Conservation (phyloP, 2,888 invertebrate genomes). For the Melitaea athalia region DNA sequence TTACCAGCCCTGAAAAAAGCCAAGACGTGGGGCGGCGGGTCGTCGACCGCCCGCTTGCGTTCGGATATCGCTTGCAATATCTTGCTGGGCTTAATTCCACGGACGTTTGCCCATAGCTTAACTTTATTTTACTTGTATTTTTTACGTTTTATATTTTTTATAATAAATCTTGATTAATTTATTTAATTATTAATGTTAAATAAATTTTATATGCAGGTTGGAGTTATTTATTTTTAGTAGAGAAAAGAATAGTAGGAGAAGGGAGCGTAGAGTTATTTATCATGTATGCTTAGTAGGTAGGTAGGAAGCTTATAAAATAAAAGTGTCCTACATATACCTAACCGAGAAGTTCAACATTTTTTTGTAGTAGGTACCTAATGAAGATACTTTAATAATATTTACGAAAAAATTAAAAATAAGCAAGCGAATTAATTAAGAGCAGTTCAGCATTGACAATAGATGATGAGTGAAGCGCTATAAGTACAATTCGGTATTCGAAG, state of each 20-base stretch:
- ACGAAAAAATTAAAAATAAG: neutral
- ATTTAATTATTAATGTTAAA: neutral
- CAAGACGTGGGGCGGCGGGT: constrained; percentile 65
- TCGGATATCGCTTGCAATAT: constrained; percentile 75
- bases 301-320: too few relatives aligned
- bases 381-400: neutral
- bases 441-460: neutral
- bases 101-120: constrained; percentile 25
- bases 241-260: neutral
- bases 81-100: constrained; percentile 59
- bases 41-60: constrained; percentile 73
- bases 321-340: too few relatives aligned
- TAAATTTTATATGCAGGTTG: neutral
- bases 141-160: neutral
- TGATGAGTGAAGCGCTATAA: constrained; percentile 3
- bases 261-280: too few relatives aligned
- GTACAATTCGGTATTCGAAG: neutral
- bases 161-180: neutral
- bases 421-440: neutral
- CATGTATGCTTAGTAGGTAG: too few relatives aligned
- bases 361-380: neutral
- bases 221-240: neutral
- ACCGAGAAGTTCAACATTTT: too few relatives aligned
- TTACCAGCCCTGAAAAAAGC: constrained; percentile 35
- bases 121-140: constrained; percentile 23